A percentile compares a stretch with the other conserved stretches of the same genome.
phyloP scores from a whole-genome alignment of 2,888 invertebrate genomes.

The Trichacis sp. region DNA sequence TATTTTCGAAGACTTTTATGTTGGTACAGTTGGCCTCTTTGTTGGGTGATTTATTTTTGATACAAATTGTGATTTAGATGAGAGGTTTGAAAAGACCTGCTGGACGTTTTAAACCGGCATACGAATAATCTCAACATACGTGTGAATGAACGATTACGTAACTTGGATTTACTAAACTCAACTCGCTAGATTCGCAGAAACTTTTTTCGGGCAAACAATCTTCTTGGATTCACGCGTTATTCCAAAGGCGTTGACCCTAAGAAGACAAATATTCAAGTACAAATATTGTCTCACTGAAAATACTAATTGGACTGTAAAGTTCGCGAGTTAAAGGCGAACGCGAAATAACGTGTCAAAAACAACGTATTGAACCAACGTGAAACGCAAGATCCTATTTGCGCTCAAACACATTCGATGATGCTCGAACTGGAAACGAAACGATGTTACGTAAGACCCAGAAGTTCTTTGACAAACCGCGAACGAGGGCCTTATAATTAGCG shows the following conservation, averaged over 20 bases:
- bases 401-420: neutral
- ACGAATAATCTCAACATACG: neutral
- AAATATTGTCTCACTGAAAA: slow-evolving; percentile 12
- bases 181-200: too few species aligned
- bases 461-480: slow-evolving; percentile 60
- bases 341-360: neutral
- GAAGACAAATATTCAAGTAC: slow-evolving; percentile 15
- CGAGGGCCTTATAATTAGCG: slow-evolving; percentile 64
- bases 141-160: neutral
- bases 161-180: too few species aligned
- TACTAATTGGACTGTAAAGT: slow-evolving; percentile 16
- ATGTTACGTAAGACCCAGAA: slow-evolving; percentile 38
- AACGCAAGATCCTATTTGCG: neutral
- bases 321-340: slow-evolving; percentile 27
- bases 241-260: slow-evolving; percentile 19
- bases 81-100: neutral
- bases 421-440: slow-evolving; percentile 2
- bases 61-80: slow-evolving; percentile 5
- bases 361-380: neutral
- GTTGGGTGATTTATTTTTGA: neutral
- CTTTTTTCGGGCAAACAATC: slow-evolving; percentile 18
- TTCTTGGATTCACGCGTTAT: slow-evolving; percentile 21
- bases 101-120: too few species aligned
- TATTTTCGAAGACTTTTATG: slow-evolving; percentile 2
- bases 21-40: neutral